These are phyloP conservation scores for Hexactinellida sp. DNA, from an alignment of 37 sponge, comb jelly and placozoan genomes.

Conservation along the genomic window DNA sequence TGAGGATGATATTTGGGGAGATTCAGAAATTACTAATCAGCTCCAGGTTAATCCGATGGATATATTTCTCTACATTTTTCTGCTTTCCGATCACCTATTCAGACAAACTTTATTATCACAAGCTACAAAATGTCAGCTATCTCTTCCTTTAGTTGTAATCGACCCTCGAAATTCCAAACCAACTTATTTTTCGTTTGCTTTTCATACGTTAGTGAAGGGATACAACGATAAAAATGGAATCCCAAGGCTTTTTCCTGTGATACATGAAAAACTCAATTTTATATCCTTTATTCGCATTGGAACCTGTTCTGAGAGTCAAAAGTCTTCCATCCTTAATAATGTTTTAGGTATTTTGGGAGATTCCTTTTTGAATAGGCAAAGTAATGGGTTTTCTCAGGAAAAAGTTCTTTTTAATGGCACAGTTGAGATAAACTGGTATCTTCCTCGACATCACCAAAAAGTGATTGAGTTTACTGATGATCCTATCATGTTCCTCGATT, in stretches of 20 bases:
- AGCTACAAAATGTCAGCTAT: slow-evolving; percentile 20
- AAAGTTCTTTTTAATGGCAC: neutral
- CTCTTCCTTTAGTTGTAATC: slow-evolving; percentile 20
- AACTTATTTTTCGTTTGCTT: neutral
- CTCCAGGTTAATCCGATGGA: neutral
- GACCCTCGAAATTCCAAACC: slow-evolving; percentile 14
- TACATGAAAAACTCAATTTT: neutral
- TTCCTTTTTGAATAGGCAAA: slow-evolving; percentile 20
- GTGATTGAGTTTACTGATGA: neutral
- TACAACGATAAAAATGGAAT: neutral
- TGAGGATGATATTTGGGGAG: neutral
- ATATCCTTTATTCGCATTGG: slow-evolving; percentile 28
- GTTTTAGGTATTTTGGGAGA: neutral
- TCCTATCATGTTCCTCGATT: slow-evolving; percentile 20
- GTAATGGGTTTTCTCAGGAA: neutral
- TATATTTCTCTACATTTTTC: neutral
- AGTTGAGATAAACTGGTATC: slow-evolving; percentile 25
- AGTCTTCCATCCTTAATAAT: slow-evolving; percentile 15
- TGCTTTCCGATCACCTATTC: neutral
- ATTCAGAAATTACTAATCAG: neutral
- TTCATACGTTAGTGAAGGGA: slow-evolving; percentile 14
- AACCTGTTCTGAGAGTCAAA: neutral
- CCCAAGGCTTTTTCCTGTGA: neutral
- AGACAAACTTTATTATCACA: neutral
- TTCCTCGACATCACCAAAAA: neutral